Conservation (phyloP, 2,888 invertebrate genomes). For the Cotesia congregata region DNA sequence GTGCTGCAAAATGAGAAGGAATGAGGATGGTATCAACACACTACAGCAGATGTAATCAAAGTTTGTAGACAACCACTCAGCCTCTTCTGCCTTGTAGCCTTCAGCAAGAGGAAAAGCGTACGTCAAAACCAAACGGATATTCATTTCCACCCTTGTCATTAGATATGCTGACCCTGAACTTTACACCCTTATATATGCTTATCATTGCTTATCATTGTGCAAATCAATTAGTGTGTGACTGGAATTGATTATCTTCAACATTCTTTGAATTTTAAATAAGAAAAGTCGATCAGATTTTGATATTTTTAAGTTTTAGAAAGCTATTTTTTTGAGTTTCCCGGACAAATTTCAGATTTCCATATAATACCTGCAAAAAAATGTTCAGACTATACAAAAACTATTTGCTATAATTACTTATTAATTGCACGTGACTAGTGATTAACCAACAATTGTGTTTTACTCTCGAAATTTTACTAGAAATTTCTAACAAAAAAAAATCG, state of each 20-base stretch:
- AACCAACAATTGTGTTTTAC: too few species aligned
- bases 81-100: slow-evolving; percentile 42
- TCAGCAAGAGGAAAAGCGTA: slow-evolving; percentile 47
- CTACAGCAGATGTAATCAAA: slow-evolving; percentile 63
- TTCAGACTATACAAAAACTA: too few species aligned
- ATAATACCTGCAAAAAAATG: too few species aligned
- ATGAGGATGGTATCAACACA: slow-evolving; percentile 25
- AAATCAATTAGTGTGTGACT: background rate
- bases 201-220: slow-evolving; percentile 2
- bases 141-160: slow-evolving; percentile 53
- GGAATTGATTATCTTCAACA: background rate
- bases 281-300: too few species aligned
- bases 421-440: too few species aligned
- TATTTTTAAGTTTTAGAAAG: too few species aligned
- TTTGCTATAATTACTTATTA: too few species aligned
- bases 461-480: too few species aligned
- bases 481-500: too few species aligned
- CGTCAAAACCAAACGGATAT: slow-evolving; percentile 57
- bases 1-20: slow-evolving; percentile 9
- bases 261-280: too few species aligned
- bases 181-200: slow-evolving; percentile 41
- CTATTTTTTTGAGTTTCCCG: too few species aligned
- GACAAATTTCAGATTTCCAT: too few species aligned
- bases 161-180: slow-evolving; percentile 37
- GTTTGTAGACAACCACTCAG: slow-evolving; percentile 62